These are phyloP conservation scores for Epizoanthus fatuus DNA, from an alignment of 92 coral and sea anemone species.

Conservation along the genomic window DNA sequence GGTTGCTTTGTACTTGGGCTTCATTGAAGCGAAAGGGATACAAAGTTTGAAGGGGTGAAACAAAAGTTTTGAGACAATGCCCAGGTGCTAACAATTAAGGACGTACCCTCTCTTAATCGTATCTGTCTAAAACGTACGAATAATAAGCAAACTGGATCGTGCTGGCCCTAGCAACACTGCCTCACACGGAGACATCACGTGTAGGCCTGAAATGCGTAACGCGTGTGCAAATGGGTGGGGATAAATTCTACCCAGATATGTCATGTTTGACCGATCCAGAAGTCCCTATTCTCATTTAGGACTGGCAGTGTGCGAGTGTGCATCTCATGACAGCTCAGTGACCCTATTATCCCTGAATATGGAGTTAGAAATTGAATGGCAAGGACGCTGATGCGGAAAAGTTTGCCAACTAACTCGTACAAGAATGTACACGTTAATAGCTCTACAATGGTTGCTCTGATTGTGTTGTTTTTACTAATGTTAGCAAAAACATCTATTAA, in stretches of 20 bases:
- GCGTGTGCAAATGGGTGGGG: constrained; percentile 45
- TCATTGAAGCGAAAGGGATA: constrained; percentile 34
- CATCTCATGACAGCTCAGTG: no score
- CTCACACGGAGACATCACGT: constrained; percentile 19
- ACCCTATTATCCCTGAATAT: not conserved
- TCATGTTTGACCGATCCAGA: not conserved
- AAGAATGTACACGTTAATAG: not conserved
- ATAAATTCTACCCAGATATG: constrained; percentile 39
- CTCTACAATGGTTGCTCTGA: not conserved
- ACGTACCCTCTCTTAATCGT: constrained; percentile 81
- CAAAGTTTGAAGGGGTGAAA: constrained; percentile 40
- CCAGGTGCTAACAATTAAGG: constrained; percentile 97
- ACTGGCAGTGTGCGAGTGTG: not conserved
- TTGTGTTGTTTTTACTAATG: constrained; percentile 8
- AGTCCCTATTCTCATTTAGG: constrained; percentile 14
- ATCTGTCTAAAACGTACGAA: constrained; percentile 76
- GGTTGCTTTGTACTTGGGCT: constrained; percentile 31
- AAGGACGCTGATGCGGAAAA: not conserved
- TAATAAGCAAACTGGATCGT: constrained; percentile 73
- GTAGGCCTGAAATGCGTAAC: constrained; percentile 1
- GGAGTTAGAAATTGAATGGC: not conserved
- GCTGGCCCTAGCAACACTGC: constrained; percentile 91
- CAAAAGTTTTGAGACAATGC: constrained; percentile 93
- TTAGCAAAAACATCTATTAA: not conserved
- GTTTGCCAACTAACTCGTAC: not conserved